Percentiles rank a stretch among this genome's conserved stretches.
Evolutionary conservation across 30 jellyfish, hydroid and myxozoan genomes (phyloP).

Genomic region (Sanderia malayensis): DNA sequence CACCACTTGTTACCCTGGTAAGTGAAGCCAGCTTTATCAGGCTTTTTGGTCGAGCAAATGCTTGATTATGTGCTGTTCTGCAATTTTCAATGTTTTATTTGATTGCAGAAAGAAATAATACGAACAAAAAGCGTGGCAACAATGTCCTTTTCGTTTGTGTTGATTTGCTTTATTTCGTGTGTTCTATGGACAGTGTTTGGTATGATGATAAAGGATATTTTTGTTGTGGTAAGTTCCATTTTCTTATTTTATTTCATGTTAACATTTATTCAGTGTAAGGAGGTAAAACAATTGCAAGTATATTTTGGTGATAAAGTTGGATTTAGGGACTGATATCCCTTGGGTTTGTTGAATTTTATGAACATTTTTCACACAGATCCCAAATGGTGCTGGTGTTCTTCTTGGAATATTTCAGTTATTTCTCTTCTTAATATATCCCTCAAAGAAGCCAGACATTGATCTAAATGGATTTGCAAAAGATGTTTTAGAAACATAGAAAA

Average conservation of each 20-base stretch:
- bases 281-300: too few species aligned
- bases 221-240: conserved; percentile 64
- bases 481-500: not conserved
- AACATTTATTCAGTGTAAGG: too few species aligned
- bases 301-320: too few species aligned
- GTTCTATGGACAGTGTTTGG: conserved; percentile 71
- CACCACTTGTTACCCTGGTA: conserved; percentile 87
- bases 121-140: conserved; percentile 65
- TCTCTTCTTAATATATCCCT: conserved; percentile 67
- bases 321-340: too few species aligned
- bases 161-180: conserved; percentile 59
- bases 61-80: not conserved
- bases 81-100: not conserved
- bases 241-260: too few species aligned
- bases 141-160: conserved; percentile 77
- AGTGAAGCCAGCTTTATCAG: conserved; percentile 15
- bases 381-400: conserved; percentile 73
- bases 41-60: not conserved
- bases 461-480: not conserved
- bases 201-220: conserved; percentile 50
- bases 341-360: too few species aligned
- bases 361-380: too few species aligned
- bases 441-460: conserved; percentile 30
- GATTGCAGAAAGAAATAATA: conserved; percentile 55
- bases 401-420: conserved; percentile 72